These are phyloP conservation scores for Spermophilus dauricus DNA, from an alignment of 2,113 vertebrate genomes.

Conservation along the genomic window DNA sequence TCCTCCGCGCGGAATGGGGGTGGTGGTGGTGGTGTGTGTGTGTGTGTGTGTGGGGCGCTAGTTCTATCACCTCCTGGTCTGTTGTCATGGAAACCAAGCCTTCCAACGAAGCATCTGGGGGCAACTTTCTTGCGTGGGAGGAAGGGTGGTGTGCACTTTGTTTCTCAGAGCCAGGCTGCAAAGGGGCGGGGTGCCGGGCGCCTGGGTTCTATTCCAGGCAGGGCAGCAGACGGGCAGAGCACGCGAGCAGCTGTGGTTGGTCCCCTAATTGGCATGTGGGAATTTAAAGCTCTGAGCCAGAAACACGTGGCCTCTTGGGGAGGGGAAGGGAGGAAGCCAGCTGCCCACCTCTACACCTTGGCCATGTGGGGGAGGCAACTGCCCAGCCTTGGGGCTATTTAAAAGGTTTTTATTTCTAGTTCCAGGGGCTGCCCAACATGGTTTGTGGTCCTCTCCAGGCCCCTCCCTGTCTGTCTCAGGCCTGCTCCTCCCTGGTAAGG, in stretches of 20 bases:
- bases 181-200: not conserved
- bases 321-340: not conserved
- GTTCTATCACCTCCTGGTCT: not conserved
- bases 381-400: constrained; percentile 48
- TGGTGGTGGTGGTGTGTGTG: too few species aligned
- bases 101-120: constrained; percentile 57
- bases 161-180: constrained; percentile 13
- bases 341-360: constrained; percentile 37
- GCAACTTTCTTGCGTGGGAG: constrained; percentile 55
- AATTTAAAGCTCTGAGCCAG: constrained; percentile 22
- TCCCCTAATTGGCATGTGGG: constrained; percentile 63
- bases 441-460: constrained; percentile 8
- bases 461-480: not conserved
- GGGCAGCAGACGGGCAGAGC: constrained; percentile 11
- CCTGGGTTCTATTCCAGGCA: constrained; percentile 77
- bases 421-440: not conserved
- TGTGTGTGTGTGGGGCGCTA: not conserved
- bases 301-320: not conserved
- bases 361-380: not conserved
- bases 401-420: constrained; percentile 62
- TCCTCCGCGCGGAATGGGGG: not conserved
- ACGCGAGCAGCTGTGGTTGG: constrained; percentile 68
- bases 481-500: not conserved
- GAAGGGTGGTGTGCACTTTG: constrained; percentile 27
- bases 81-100: constrained; percentile 82